Conservation (phyloP, 1,140 invertebrate species). For the Aphelinus atriplicis region DNA sequence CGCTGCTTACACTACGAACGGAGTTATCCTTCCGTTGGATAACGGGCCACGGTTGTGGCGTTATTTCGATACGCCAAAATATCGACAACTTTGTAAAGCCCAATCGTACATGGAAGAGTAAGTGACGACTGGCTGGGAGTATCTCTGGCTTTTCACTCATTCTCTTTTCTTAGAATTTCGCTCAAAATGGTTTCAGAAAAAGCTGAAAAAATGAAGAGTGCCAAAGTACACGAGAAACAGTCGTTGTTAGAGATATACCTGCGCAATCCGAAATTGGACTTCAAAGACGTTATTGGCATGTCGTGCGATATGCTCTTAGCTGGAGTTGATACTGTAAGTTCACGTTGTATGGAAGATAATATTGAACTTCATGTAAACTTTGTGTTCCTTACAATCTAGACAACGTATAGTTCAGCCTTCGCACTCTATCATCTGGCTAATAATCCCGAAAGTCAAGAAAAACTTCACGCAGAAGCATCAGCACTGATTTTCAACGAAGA, state of each 20-base stretch:
- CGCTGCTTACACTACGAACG: constrained; percentile 78
- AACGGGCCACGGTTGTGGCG: constrained; percentile 80
- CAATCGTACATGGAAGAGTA: constrained; percentile 82
- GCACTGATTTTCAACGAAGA: constrained; percentile 67
- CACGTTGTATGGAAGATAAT: neutral
- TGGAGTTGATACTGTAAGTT: constrained; percentile 84
- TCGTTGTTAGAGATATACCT: constrained; percentile 77
- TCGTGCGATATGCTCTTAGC: constrained; percentile 85
- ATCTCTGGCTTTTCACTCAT: neutral
- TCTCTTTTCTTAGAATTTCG: constrained; percentile 4
- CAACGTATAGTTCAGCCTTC: constrained; percentile 82
- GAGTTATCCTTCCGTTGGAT: constrained; percentile 78
- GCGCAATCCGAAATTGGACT: constrained; percentile 72
- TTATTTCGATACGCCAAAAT: constrained; percentile 77
- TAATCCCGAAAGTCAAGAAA: constrained; percentile 79
- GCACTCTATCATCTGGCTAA: constrained; percentile 82
- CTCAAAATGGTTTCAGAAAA: constrained; percentile 74
- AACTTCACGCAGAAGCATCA: constrained; percentile 74
- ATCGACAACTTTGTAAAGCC: constrained; percentile 74
- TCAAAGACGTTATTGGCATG: constrained; percentile 83
- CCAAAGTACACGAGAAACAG: constrained; percentile 44
- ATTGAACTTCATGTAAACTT: neutral
- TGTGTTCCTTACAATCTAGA: constrained; percentile 67
- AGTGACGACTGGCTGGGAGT: constrained; percentile 35
- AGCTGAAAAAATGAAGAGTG: constrained; percentile 63